Evolutionary conservation across 2,113 vertebrate species (phyloP), one percentile per base, ranked within the genome.

Genomic region (Pelusios castaneus): DNA sequence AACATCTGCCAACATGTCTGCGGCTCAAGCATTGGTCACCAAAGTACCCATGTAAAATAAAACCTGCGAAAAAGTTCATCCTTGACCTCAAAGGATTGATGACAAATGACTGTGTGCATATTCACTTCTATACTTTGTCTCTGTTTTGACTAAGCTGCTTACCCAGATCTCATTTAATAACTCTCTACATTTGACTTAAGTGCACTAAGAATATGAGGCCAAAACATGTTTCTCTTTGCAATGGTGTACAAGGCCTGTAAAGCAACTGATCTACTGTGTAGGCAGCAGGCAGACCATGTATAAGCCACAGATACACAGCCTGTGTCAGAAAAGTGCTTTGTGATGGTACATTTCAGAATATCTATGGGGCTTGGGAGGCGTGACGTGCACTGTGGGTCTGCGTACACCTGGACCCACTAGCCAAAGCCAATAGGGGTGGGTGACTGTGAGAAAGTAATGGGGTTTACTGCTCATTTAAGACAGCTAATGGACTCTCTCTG

Each of bases 371-470:
- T 0, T 13, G 51, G 55, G 24, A 84, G 58, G 16, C 17, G 5
- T 55, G 76, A 13, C 54, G 84, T 2, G 4, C 0, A 60, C 43
- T 80, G 1, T 16, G 38, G 52, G 77, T 4, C 84, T 86, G 49
- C 67, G 83, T 38, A 52, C 1, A 2, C 1, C 13, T 16, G 84
- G 45, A 67, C 77, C 9, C 77, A 52, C 0, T 0, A 82, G 70
- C 41, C 77, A 56, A 52, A 91, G 11, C 10, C 0, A 0, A 31
- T 63, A 76, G 80, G 45, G 63, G 73, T 43, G 17, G 77, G 84
- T 25, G 63, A 38, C 3, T 0, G 0, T 76, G 41, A 14, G 43
- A 0, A 0, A 3, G 81, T 51, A 43, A 89, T 81, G 19, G 83
- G 91, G 56, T 79, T 43, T 75, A 47, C 55, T 0, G 1, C 45